Conservation (phyloP, 2,888 invertebrate genomes). For the Leucophora obtusa region DNA sequence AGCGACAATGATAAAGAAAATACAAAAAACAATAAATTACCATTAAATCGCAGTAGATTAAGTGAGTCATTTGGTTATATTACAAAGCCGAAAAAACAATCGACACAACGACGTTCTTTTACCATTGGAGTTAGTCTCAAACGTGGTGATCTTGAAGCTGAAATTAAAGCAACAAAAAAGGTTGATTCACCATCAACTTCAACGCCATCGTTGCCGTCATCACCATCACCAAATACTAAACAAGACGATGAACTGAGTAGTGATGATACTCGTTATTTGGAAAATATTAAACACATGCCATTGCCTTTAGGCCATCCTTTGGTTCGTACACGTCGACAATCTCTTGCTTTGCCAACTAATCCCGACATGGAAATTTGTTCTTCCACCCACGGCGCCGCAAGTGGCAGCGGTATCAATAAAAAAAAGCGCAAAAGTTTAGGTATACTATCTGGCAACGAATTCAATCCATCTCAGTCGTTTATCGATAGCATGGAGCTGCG, state of each 20-base stretch:
- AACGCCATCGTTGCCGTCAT: neutral
- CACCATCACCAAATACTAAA: neutral
- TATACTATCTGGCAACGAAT: constrained; percentile 41
- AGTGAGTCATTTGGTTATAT: constrained; percentile 64
- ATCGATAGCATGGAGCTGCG: constrained; percentile 69
- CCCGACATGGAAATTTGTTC: constrained; percentile 49
- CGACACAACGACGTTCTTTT: constrained; percentile 61
- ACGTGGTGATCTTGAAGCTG: constrained; percentile 20
- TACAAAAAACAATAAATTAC: neutral
- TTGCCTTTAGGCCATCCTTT: constrained; percentile 69
- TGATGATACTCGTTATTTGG: constrained; percentile 66
- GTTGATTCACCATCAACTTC: no score
- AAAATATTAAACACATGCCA: constrained; percentile 67
- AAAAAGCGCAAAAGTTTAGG: constrained; percentile 58
- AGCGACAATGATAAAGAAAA: constrained; percentile 49
- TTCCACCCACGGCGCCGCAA: neutral
- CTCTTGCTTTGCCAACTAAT: constrained; percentile 64
- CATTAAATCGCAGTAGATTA: constrained; percentile 32
- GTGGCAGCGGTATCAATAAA: neutral
- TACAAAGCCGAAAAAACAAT: constrained; percentile 50
- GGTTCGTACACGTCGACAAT: constrained; percentile 71
- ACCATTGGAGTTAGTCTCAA: constrained; percentile 66
- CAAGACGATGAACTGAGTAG: constrained; percentile 33
- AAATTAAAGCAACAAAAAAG: constrained; percentile 18
- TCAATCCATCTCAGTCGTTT: constrained; percentile 73